Evolutionary conservation across 2,113 vertebrate species (phyloP).

Genomic region (Empidonax alnorum): DNA sequence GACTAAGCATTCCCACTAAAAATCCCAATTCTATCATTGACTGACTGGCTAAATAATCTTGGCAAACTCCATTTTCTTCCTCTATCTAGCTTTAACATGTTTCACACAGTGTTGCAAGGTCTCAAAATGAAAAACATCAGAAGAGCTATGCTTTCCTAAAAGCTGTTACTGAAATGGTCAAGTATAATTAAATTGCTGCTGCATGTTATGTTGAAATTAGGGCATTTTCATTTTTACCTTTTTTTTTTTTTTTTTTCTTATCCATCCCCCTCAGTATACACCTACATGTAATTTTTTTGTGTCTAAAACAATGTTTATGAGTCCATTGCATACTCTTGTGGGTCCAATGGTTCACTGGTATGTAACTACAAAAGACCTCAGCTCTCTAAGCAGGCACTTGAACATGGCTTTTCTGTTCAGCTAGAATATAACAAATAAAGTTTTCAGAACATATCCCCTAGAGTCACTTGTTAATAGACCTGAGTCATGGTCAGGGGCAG

Average conservation of each 20-base stretch:
- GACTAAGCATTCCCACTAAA: background rate
- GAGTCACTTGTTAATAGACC: background rate
- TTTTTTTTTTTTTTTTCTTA: accelerated
- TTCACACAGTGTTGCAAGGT: background rate
- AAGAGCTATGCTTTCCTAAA: background rate
- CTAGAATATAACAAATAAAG: background rate
- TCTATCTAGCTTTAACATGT: background rate
- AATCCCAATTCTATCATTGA: background rate
- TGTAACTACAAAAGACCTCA: background rate
- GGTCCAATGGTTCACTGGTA: background rate
- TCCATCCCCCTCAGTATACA: background rate
- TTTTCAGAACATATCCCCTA: background rate
- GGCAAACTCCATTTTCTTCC: background rate
- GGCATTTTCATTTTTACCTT: background rate
- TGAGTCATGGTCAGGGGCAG: background rate
- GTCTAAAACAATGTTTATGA: background rate
- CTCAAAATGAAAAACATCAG: background rate
- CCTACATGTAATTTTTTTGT: background rate
- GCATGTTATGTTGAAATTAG: background rate
- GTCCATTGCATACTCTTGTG: background rate
- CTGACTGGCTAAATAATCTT: background rate
- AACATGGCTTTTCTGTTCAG: background rate
- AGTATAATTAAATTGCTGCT: background rate
- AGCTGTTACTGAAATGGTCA: background rate
- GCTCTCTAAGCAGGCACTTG: background rate